Conservation (phyloP, 2,113 vertebrate species). For the Tapirus terrestris region DNA sequence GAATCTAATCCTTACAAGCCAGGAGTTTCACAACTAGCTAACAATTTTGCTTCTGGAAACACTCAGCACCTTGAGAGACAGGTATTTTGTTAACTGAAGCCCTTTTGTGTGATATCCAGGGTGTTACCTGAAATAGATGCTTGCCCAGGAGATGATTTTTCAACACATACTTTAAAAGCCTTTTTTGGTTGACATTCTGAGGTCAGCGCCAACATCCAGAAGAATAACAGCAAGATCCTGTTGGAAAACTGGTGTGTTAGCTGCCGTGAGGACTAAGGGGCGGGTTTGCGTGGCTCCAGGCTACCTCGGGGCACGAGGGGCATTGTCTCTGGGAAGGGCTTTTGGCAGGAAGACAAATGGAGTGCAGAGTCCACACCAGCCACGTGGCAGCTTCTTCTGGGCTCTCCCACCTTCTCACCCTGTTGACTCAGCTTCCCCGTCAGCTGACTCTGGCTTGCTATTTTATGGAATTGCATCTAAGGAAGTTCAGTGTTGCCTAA, state of each 20-base stretch:
- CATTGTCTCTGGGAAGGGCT: neutral
- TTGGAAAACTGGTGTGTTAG: neutral
- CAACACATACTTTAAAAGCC: neutral
- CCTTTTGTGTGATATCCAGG: neutral
- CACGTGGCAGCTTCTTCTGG: neutral
- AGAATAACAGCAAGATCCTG: neutral
- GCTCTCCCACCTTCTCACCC: neutral
- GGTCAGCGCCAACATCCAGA: neutral
- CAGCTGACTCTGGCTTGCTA: neutral
- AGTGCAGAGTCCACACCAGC: no score
- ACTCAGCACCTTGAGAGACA: neutral
- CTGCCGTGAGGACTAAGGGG: neutral
- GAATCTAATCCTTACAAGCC: slow-evolving; percentile 4
- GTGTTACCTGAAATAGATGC: neutral
- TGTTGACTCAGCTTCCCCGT: no score
- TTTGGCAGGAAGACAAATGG: no score
- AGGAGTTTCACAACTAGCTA: neutral
- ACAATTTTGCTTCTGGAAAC: neutral
- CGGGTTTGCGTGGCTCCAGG: neutral
- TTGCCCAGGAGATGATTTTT: neutral
- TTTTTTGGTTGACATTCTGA: neutral
- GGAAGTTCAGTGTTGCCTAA: neutral
- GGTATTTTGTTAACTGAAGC: slow-evolving; percentile 23
- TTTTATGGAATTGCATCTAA: neutral
- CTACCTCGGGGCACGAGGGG: rapidly evolving